Percentiles rank a stretch among this genome's conserved stretches.
phyloP scores from a whole-genome alignment of 1,140 invertebrate species.

The Leptopilina clavipes region DNA sequence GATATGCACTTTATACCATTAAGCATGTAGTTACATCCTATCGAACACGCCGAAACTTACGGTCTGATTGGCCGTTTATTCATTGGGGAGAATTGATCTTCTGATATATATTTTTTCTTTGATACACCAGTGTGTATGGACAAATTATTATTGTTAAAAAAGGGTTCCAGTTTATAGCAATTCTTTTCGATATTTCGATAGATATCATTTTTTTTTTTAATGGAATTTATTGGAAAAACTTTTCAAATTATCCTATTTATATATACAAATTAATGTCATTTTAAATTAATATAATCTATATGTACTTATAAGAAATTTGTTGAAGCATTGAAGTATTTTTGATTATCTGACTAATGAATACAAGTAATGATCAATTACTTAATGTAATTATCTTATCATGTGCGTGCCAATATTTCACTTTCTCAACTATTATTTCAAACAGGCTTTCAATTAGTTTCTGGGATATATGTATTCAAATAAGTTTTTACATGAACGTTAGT shows the following conservation, averaged over 20 bases:
- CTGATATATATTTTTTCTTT: constrained; percentile 13
- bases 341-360: background rate
- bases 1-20: constrained; percentile 28
- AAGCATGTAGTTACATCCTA: constrained; percentile 28
- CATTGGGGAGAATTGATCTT: constrained; percentile 18
- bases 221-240: too few relatives aligned
- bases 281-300: too few relatives aligned
- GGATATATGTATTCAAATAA: background rate
- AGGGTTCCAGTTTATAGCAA: background rate
- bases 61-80: constrained; percentile 18
- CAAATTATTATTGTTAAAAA: background rate
- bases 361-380: constrained; percentile 14
- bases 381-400: constrained; percentile 16
- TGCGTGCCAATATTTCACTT: constrained; percentile 8
- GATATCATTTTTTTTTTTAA: too few relatives aligned
- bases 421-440: constrained; percentile 14
- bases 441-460: constrained; percentile 10
- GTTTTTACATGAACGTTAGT: background rate
- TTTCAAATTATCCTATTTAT: too few relatives aligned
- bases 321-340: background rate
- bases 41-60: constrained; percentile 3
- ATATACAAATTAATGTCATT: too few relatives aligned
- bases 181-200: background rate
- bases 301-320: too few relatives aligned
- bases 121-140: background rate